These are phyloP conservation scores for Hyperoplus immaculatus DNA, from an alignment of 2,797 vertebrate species.

Conservation along the genomic window DNA sequence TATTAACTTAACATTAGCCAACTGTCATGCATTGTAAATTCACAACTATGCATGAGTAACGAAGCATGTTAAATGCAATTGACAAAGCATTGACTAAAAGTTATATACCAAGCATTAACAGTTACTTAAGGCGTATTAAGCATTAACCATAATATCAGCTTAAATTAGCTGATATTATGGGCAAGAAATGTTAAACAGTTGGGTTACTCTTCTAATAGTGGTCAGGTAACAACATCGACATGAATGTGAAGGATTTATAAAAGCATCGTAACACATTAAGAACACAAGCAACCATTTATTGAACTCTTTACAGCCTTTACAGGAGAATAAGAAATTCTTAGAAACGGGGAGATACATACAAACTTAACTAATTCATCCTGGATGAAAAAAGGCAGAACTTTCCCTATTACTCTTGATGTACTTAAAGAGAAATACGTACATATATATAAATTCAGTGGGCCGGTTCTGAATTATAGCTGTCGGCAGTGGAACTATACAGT, in stretches of 20 bases:
- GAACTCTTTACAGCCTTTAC: not conserved
- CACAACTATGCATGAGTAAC: no score
- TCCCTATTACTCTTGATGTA: not conserved
- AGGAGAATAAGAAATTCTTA: not conserved
- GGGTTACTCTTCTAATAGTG: not conserved
- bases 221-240: not conserved
- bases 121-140: no score
- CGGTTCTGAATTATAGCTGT: slow-evolving; percentile 12
- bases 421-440: not conserved
- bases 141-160: no score
- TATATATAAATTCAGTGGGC: not conserved
- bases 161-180: no score
- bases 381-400: not conserved
- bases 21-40: no score
- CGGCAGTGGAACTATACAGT: slow-evolving; percentile 23
- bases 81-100: no score
- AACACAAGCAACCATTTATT: not conserved
- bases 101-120: no score
- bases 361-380: not conserved
- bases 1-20: no score
- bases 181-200: not conserved
- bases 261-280: not conserved
- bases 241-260: not conserved
- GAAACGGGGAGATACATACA: not conserved
- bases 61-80: no score